Conservation (phyloP, 2,113 vertebrate species). For the Macroglossus sobrinus region DNA sequence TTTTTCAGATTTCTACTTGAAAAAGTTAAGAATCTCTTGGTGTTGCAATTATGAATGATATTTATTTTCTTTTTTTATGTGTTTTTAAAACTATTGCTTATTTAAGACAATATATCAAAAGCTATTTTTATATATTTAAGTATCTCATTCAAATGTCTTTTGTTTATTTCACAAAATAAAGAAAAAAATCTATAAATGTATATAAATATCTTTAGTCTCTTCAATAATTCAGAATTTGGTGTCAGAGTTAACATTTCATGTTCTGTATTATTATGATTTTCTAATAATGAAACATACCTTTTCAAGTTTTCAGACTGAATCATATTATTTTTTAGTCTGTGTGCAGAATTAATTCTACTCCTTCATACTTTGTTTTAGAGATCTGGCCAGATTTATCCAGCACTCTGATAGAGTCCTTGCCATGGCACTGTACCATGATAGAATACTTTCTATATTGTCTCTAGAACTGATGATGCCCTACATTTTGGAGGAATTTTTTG, state of each 20-base stretch:
- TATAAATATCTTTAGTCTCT: not conserved
- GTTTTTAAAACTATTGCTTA: not conserved
- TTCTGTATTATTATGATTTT: not conserved
- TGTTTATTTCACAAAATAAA: not conserved
- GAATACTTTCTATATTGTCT: not conserved
- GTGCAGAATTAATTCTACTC: not conserved
- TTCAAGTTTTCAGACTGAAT: not conserved
- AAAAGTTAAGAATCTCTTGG: not conserved
- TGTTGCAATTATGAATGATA: not conserved
- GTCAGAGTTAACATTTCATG: not conserved
- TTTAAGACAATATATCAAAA: not conserved
- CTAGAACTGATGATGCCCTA: not conserved
- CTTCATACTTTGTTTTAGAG: not conserved
- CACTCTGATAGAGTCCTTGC: not conserved
- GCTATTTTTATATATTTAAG: not conserved
- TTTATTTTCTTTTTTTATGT: not conserved
- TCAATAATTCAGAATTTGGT: not conserved
- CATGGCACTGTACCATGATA: not conserved
- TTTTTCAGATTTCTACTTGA: not conserved
- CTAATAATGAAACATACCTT: not conserved
- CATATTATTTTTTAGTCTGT: not conserved
- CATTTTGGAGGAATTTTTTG: not conserved
- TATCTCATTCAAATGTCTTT: not conserved
- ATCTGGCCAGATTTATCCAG: not conserved
- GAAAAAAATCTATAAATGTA: not conserved